Base-by-base conservation (phyloP, 1,140 invertebrate species). In the Pseudomyrmex gracilis region DNA sequence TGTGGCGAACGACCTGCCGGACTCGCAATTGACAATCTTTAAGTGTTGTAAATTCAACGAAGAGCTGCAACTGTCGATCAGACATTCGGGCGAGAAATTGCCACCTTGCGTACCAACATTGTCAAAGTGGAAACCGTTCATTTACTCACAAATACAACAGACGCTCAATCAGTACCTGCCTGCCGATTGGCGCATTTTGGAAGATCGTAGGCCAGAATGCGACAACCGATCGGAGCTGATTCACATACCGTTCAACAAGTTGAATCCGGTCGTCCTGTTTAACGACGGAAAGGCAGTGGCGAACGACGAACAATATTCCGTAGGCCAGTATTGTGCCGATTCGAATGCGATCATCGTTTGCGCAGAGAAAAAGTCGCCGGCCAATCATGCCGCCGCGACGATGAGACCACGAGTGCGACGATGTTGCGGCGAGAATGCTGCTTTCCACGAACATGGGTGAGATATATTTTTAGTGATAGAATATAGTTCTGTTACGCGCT, bases 261-360 rank as follows among this genome's bases (percentile, higher is more conserved):
- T 34, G 7, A 88, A 85, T n/a, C 93, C 93, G 0, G 95, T 95
- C 57, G 67, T 95, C 1, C 87, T 96, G 0, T 94, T 96, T 17
- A 95, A 95, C 17, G 95, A 95, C 86, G 96, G 96, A 0, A 95
- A 94, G 0, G 90, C 95, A 17, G 92, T 94, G 58, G 82, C 96
- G 49, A 92, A 95, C 0, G 92, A 7, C 95, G 49, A 92, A 87
- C 15, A 17, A 3, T 7, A 96, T 34, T 87, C 93, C 2, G 94
- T 95, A 0, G 71, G 85, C 0, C 92, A 95, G 3, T 97, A 95
- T 85, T 97, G 96, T 87, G 94, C 95, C 17, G 96, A 97, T 86
- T 87, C 93, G 4, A 93, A 92, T 0, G 95, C 95, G 1, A 34
- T 34, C 34, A 34, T 94, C 96, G 7, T 90, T 97, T 0, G 96